Conservation (phyloP, 2,797 vertebrate species). For the Clamator glandarius region DNA sequence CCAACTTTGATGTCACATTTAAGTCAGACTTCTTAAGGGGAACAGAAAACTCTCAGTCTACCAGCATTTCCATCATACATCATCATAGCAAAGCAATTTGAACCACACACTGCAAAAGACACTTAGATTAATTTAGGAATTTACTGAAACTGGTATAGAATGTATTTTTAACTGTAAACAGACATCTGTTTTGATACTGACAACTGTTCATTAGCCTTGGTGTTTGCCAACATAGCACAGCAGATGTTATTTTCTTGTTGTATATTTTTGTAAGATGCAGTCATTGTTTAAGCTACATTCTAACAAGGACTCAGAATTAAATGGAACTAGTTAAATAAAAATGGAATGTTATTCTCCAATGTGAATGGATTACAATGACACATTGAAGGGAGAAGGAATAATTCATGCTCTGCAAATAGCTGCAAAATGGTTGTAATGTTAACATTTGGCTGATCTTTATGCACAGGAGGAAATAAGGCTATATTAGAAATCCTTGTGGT, state of each 20-base stretch:
- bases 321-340: conserved; percentile 55
- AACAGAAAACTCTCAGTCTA: not conserved
- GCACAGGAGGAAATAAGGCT: not conserved
- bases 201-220: conserved; percentile 30
- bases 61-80: not conserved
- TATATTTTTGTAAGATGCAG: conserved; percentile 40
- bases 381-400: conserved; percentile 44
- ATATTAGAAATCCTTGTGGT: not conserved
- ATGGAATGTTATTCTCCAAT: not conserved
- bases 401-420: conserved; percentile 17
- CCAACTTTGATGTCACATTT: not conserved
- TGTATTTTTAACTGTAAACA: conserved; percentile 31
- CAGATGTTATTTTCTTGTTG: conserved; percentile 65
- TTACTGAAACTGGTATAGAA: conserved; percentile 27
- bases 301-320: conserved; percentile 53
- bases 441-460: conserved; percentile 17
- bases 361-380: conserved; percentile 35
- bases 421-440: not conserved
- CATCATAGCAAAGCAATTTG: not conserved
- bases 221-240: conserved; percentile 10
- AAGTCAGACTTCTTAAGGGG: not conserved
- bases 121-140: conserved; percentile 40
- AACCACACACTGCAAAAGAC: not conserved
- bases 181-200: conserved; percentile 49
- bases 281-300: conserved; percentile 56